Conservation (phyloP, 2,113 vertebrate genomes). For the Trochalopteron elliotii region DNA sequence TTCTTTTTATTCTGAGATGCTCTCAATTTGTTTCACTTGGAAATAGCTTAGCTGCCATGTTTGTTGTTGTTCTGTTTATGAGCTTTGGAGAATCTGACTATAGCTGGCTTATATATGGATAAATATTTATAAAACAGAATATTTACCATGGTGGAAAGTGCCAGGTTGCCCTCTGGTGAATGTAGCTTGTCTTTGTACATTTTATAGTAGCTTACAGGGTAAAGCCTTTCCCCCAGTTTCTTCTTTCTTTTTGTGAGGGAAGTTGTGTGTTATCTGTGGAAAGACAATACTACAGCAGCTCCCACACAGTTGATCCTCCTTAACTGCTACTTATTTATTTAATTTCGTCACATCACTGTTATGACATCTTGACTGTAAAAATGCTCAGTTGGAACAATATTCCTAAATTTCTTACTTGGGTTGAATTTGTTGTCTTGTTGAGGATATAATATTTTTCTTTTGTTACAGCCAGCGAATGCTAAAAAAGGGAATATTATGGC, state of each 20-base stretch:
- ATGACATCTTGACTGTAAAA: neutral
- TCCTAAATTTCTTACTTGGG: neutral
- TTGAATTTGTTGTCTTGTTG: neutral
- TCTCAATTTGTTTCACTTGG: constrained; percentile 3
- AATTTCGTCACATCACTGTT: neutral
- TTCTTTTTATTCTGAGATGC: neutral
- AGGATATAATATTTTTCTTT: neutral
- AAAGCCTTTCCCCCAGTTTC: neutral
- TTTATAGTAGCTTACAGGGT: neutral
- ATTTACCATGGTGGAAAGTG: neutral
- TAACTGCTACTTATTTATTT: neutral
- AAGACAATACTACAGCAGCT: neutral
- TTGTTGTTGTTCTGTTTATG: neutral
- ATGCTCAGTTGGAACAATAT: neutral
- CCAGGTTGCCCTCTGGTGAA: neutral
- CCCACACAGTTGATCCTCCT: neutral
- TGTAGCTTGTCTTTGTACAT: neutral
- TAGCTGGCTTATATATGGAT: neutral
- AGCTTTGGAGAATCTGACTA: neutral
- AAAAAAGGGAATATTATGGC: neutral
- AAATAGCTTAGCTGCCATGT: neutral
- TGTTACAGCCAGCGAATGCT: neutral
- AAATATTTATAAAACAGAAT: neutral
- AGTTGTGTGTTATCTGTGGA: neutral
- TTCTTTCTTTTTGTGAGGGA: neutral